Conservation (phyloP, 2,113 vertebrate genomes). For the Ceuthmochares aereus region DNA sequence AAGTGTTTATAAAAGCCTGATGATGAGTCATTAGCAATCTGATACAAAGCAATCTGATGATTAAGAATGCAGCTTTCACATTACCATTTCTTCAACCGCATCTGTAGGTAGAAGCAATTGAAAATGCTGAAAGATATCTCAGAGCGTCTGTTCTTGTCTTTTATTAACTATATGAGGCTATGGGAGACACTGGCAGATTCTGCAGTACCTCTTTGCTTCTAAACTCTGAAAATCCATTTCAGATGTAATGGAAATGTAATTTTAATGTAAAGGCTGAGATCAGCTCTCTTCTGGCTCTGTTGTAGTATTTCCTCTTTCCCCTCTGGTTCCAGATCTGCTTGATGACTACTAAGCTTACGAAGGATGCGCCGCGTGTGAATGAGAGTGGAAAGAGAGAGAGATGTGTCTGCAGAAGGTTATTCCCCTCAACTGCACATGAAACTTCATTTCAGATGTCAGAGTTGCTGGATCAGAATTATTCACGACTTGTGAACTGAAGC, state of each 20-base stretch:
- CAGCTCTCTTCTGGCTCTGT: neutral
- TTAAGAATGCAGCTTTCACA: neutral
- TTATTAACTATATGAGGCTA: neutral
- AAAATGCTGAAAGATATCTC: neutral
- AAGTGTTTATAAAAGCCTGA: neutral
- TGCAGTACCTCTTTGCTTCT: neutral
- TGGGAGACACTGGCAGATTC: neutral
- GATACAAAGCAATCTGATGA: neutral
- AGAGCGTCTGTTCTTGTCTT: conserved; percentile 3
- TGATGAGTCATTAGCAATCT: neutral
- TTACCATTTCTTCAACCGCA: neutral
- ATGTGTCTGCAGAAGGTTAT: neutral
- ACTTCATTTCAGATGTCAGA: neutral
- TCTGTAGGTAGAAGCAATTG: conserved; percentile 11
- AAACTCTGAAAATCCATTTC: neutral
- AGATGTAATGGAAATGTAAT: too few relatives aligned
- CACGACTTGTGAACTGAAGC: neutral
- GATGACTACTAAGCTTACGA: neutral
- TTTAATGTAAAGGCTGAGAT: neutral
- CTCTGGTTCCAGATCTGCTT: neutral
- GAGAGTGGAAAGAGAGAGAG: neutral
- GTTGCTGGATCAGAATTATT: neutral
- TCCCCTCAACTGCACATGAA: neutral
- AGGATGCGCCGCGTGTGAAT: neutral
- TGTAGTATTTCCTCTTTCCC: neutral